Evolutionary conservation across 2,113 vertebrate genomes (phyloP).

Genomic region (Chroicocephalus ridibundus): DNA sequence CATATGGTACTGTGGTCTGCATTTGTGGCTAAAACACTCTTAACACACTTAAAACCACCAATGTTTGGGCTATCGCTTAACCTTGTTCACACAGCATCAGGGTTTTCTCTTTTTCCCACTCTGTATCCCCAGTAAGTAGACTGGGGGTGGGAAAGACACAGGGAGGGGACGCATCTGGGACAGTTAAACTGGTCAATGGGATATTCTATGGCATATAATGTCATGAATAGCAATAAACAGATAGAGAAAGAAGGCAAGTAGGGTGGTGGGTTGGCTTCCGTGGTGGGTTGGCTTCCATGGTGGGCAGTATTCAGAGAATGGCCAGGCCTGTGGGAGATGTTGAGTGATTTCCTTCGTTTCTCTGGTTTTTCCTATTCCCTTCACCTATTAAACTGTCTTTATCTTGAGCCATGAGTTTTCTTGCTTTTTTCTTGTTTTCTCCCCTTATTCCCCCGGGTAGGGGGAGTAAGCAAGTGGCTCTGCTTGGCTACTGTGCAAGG

Average conservation of each 20-base stretch:
- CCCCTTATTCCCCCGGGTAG: no score
- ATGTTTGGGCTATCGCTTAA: background rate
- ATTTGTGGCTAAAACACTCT: background rate
- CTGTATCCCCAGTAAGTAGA: background rate
- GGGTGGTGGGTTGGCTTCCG: background rate
- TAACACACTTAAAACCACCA: background rate
- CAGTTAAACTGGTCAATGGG: background rate
- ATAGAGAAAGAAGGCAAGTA: background rate
- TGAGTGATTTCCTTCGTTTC: background rate
- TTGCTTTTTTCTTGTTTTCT: background rate
- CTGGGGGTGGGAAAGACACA: background rate
- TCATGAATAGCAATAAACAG: background rate
- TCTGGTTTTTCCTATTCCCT: background rate
- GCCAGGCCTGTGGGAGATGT: background rate
- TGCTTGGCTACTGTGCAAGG: background rate
- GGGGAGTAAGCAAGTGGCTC: background rate
- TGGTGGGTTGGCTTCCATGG: background rate
- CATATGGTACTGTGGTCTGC: background rate
- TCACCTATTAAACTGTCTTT: background rate
- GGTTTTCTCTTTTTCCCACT: background rate
- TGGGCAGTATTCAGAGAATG: background rate
- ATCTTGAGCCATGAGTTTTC: background rate
- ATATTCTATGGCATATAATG: background rate
- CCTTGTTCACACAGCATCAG: background rate
- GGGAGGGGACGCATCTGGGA: background rate